A percentile compares a stretch with the other conserved stretches of the same genome.
Evolutionary conservation across 2,797 vertebrate species (phyloP).

Genomic region (Phataginus tricuspis): DNA sequence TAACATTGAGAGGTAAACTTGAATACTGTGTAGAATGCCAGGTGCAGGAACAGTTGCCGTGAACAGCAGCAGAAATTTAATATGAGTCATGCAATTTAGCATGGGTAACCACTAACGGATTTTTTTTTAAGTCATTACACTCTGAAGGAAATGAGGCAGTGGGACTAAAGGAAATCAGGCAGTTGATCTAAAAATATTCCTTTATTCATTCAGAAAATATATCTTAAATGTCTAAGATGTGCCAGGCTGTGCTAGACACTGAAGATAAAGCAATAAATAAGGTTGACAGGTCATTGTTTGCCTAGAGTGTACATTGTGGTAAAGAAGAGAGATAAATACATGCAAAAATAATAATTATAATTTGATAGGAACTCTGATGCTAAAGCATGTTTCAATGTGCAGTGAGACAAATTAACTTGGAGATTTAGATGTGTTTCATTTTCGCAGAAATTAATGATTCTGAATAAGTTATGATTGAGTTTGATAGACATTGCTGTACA

Average conservation of each 20-base stretch:
- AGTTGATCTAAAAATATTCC: slow-evolving; percentile 14
- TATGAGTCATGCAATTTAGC: slow-evolving; percentile 17
- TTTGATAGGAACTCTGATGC: not conserved
- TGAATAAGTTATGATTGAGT: not conserved
- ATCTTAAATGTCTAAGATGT: not conserved
- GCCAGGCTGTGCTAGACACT: not conserved
- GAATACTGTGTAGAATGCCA: slow-evolving; percentile 35
- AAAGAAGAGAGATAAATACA: slow-evolving; percentile 1
- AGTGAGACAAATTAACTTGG: not conserved
- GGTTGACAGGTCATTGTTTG: not conserved
- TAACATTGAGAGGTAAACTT: slow-evolving; percentile 59
- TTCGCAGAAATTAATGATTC: slow-evolving; percentile 26
- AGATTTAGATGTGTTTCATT: slow-evolving; percentile 17
- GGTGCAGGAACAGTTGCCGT: slow-evolving; percentile 45
- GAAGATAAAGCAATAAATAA: not conserved
- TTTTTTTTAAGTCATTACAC: slow-evolving; percentile 31
- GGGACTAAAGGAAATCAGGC: not conserved
- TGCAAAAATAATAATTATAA: not conserved
- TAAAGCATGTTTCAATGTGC: not conserved
- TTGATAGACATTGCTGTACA: not conserved
- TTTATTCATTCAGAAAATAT: slow-evolving; percentile 59
- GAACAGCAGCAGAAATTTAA: slow-evolving; percentile 46
- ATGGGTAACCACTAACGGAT: not conserved
- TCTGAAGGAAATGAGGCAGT: slow-evolving; percentile 8
- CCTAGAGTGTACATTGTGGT: not conserved